Conservation (phyloP, 2,113 vertebrate genomes). For the Deroptyus accipitrinus region DNA sequence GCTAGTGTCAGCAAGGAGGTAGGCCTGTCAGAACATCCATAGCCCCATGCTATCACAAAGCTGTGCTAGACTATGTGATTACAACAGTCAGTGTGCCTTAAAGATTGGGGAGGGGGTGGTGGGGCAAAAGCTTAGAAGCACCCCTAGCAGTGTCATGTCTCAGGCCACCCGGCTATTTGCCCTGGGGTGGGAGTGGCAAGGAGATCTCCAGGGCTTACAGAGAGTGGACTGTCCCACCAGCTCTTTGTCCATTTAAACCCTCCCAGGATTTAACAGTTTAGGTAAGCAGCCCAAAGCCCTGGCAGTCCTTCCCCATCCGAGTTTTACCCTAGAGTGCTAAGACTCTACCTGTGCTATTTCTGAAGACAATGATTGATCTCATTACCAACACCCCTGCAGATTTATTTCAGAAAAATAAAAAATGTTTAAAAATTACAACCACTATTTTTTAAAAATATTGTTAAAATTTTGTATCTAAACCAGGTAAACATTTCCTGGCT, state of each 20-base stretch:
- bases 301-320: background rate
- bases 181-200: background rate
- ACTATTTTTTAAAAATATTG: background rate
- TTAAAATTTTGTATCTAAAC: background rate
- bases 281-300: background rate
- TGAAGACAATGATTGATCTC: background rate
- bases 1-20: background rate
- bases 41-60: background rate
- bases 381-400: background rate
- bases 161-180: background rate
- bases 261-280: background rate
- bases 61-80: background rate
- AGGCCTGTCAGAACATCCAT: background rate
- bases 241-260: background rate
- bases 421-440: background rate
- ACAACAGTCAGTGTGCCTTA: background rate
- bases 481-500: background rate
- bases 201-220: background rate
- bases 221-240: background rate
- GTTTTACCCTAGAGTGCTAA: background rate
- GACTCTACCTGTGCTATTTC: background rate
- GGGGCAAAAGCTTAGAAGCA: background rate
- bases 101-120: background rate
- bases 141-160: rapidly evolving
- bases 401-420: background rate